Evolutionary conservation across 1,140 invertebrate species (phyloP).

Genomic region (Hermatobates lingyangjiaoensis): DNA sequence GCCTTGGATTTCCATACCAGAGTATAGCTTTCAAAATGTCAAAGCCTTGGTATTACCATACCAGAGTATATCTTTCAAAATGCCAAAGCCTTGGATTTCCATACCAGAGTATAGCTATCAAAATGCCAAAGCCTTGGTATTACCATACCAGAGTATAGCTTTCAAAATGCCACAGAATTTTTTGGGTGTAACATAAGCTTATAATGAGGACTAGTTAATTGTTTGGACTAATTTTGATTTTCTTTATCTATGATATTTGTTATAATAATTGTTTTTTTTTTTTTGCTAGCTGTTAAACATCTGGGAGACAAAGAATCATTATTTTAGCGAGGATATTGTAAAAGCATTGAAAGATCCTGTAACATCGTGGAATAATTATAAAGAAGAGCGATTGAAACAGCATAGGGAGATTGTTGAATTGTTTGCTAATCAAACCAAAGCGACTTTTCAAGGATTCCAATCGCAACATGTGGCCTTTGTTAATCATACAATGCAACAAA

Average conservation of each 20-base stretch:
- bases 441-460: slow-evolving; percentile 64
- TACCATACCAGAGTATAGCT: too few species aligned
- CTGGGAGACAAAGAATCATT: slow-evolving; percentile 92
- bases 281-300: slow-evolving; percentile 51
- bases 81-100: too few species aligned
- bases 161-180: too few species aligned
- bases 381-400: slow-evolving; percentile 58
- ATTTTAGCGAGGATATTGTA: slow-evolving; percentile 68
- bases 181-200: too few species aligned
- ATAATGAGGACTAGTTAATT: too few species aligned
- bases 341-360: slow-evolving; percentile 63
- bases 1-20: too few species aligned
- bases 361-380: slow-evolving; percentile 58
- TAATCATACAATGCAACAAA: slow-evolving; percentile 70
- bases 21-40: too few species aligned
- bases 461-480: slow-evolving; percentile 90
- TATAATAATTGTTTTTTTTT: slow-evolving; percentile 6
- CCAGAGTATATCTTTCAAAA: too few species aligned
- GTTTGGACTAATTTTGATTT: slow-evolving; percentile 1
- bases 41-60: too few species aligned
- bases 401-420: slow-evolving; percentile 54
- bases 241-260: slow-evolving; percentile 3
- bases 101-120: too few species aligned
- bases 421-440: slow-evolving; percentile 51
- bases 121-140: too few species aligned